phyloP scores from a whole-genome alignment of 64 coral and sea anemone species.

The Cladopsammia gracilis region DNA sequence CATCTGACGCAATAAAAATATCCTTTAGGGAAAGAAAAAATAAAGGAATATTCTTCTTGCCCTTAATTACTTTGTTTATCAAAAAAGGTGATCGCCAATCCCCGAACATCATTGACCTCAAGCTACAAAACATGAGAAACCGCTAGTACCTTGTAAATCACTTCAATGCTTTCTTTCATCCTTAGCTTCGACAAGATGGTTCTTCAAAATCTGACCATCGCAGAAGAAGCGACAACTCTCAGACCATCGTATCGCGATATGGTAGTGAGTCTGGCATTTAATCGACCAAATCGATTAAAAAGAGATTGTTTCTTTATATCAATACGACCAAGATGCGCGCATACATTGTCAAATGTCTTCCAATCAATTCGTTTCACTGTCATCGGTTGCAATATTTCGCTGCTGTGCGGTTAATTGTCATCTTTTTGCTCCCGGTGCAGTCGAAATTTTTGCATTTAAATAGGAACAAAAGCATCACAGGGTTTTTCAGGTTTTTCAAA shows the following conservation, averaged over 20 bases:
- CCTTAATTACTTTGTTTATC: background rate
- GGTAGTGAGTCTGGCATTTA: background rate
- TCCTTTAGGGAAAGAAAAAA: no score
- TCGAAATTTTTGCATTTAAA: background rate
- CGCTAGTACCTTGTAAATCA: background rate
- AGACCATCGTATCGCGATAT: no score
- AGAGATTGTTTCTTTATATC: background rate
- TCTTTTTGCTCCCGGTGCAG: background rate
- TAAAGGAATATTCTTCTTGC: background rate
- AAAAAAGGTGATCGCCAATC: background rate
- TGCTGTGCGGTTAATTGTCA: constrained; percentile 13
- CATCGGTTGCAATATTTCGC: background rate
- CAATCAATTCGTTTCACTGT: background rate
- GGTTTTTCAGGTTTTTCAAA: background rate
- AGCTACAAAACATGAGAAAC: background rate
- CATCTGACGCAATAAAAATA: no score
- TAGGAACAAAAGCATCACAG: background rate
- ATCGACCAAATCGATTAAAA: background rate
- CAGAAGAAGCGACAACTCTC: no score
- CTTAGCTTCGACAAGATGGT: background rate
- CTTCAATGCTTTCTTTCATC: background rate
- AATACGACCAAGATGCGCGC: no score
- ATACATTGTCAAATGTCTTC: constrained; percentile 3
- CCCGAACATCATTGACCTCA: background rate
- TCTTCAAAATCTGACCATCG: background rate